phyloP scores from a whole-genome alignment of 2,113 vertebrate genomes.

The Pica pica region DNA sequence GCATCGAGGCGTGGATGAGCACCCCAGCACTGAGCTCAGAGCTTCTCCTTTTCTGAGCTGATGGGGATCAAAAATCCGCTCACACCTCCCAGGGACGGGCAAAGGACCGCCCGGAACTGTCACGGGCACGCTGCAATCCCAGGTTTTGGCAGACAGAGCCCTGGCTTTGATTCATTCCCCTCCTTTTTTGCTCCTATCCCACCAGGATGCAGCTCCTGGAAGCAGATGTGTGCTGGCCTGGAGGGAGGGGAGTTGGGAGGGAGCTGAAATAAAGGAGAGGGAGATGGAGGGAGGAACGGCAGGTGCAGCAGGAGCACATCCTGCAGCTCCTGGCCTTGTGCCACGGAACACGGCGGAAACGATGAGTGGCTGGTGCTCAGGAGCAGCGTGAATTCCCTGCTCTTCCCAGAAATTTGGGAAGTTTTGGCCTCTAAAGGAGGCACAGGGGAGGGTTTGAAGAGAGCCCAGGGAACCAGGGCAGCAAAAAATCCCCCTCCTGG shows the following conservation, averaged over 20 bases:
- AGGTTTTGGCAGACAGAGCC: neutral
- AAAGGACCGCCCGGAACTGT: neutral
- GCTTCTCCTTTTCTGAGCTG: neutral
- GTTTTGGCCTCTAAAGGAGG: neutral
- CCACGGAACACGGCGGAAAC: accelerated
- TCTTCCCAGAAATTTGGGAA: neutral
- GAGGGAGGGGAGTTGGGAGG: neutral
- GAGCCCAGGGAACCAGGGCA: neutral
- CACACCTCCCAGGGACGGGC: neutral
- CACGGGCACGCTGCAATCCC: neutral
- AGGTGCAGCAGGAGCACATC: neutral
- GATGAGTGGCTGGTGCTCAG: accelerated
- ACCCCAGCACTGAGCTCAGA: neutral
- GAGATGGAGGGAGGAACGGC: neutral
- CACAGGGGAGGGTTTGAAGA: neutral
- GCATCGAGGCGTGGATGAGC: neutral
- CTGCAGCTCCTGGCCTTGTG: neutral
- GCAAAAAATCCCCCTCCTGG: neutral
- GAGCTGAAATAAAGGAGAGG: neutral
- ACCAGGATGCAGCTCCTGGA: neutral
- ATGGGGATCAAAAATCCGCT: neutral
- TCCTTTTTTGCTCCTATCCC: neutral
- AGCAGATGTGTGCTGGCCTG: neutral
- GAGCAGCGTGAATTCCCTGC: neutral
- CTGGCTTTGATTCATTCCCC: neutral